Percentiles rank a stretch among this genome's conserved stretches.
These are phyloP conservation scores for Arge pagana DNA, from an alignment of 2,888 invertebrate genomes.

Conservation along the genomic window DNA sequence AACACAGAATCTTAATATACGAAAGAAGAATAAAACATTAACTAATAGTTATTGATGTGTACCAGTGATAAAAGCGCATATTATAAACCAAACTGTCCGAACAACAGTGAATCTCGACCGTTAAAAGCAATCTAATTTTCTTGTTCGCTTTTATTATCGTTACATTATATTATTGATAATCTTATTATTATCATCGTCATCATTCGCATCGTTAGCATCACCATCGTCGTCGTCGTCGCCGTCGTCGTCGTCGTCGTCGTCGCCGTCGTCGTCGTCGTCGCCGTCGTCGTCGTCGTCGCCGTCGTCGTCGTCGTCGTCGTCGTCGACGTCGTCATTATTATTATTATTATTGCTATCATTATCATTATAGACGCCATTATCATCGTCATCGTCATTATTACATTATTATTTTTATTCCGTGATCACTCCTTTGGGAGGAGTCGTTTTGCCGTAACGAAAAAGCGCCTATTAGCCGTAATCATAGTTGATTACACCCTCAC, in stretches of 20 bases:
- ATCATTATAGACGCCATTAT: too few relatives aligned
- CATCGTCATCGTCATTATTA: too few relatives aligned
- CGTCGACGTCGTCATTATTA: too few relatives aligned
- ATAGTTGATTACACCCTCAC: too few relatives aligned
- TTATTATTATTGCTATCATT: constrained; percentile 35
- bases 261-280: too few relatives aligned
- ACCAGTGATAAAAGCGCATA: constrained; percentile 43
- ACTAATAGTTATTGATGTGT: constrained; percentile 35
- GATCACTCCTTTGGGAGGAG: constrained; percentile 30
- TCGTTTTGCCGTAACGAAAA: too few relatives aligned
- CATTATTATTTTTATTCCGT: too few relatives aligned
- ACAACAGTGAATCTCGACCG: constrained; percentile 47
- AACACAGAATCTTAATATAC: constrained; percentile 40
- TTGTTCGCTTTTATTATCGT: constrained; percentile 39
- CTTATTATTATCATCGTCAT: constrained; percentile 38
- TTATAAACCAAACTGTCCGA: constrained; percentile 39
- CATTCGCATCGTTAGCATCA: constrained; percentile 33
- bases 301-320: too few relatives aligned
- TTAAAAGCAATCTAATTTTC: constrained; percentile 41
- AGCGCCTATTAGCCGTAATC: constrained; percentile 46
- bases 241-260: too few relatives aligned
- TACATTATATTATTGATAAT: background rate
- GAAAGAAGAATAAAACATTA: constrained; percentile 33
- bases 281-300: too few relatives aligned
- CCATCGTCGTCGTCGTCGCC: too few relatives aligned